Percentiles rank a stretch among this genome's conserved stretches.
Conservation (phyloP, 2,113 vertebrate genomes). For the Gymnocephalus cernua region DNA sequence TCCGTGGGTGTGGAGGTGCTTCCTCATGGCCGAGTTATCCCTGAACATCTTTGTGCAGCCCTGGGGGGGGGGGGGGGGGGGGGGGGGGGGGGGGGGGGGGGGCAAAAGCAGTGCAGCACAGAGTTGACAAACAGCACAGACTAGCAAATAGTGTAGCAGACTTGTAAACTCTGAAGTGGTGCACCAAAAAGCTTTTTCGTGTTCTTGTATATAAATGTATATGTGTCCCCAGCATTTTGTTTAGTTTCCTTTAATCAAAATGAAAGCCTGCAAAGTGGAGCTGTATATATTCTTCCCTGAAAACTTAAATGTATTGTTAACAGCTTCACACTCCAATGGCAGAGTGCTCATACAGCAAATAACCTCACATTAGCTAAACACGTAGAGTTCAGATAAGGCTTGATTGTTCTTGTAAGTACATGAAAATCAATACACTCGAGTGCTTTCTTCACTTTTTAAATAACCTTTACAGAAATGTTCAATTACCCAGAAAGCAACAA, state of each 20-base stretch:
- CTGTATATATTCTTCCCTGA: neutral
- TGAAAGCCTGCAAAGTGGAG: neutral
- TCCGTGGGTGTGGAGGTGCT: constrained; percentile 98
- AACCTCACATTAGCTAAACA: constrained; percentile 29
- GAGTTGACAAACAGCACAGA: constrained; percentile 12
- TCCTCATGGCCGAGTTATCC: constrained; percentile 99
- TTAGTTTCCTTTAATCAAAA: constrained; percentile 15
- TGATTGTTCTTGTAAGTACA: constrained; percentile 22
- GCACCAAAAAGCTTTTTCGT: neutral
- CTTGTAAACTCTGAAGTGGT: neutral
- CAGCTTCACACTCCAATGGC: constrained; percentile 13
- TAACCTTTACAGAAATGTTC: constrained; percentile 19
- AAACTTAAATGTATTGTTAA: neutral
- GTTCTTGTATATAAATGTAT: neutral
- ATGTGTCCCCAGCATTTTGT: neutral
- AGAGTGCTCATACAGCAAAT: neutral
- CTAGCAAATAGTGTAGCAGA: neutral
- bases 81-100: too few relatives aligned
- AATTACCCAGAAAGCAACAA: constrained; percentile 18
- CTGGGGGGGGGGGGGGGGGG: too few relatives aligned
- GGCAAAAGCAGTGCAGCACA: neutral
- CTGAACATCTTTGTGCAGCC: constrained; percentile 99
- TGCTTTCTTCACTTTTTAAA: constrained; percentile 21
- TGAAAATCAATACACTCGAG: constrained; percentile 37
- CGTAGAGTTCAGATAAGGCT: constrained; percentile 8